Evolutionary conservation across 2,888 invertebrate species (phyloP).

Genomic region (Coremacera marginata): DNA sequence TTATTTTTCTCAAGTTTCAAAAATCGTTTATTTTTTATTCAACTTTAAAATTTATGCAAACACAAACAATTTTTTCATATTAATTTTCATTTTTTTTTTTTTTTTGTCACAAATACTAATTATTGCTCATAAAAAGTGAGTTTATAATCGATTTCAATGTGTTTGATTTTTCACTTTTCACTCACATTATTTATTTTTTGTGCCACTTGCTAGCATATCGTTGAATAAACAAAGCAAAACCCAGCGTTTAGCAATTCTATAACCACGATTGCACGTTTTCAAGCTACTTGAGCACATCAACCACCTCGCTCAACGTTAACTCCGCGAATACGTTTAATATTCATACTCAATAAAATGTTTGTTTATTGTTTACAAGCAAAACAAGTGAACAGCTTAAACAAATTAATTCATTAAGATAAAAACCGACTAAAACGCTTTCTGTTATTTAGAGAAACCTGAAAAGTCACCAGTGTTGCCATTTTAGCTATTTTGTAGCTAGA

Average conservation of each 20-base stretch:
- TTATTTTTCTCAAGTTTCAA: no score
- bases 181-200: no score
- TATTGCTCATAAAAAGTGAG: background rate
- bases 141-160: background rate
- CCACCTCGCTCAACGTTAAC: constrained; percentile 29
- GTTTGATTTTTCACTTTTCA: no score
- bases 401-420: background rate
- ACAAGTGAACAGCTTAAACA: constrained; percentile 14
- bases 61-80: no score
- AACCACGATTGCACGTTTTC: background rate
- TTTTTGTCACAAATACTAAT: no score
- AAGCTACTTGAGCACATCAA: background rate
- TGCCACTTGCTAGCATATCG: no score
- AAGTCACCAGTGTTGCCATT: background rate
- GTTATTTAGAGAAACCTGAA: background rate
- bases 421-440: background rate
- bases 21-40: no score
- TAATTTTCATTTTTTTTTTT: no score
- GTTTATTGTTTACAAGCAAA: constrained; percentile 40
- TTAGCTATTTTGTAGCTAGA: no score
- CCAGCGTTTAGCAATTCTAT: background rate
- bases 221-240: no score
- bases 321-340: constrained; percentile 19
- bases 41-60: no score
- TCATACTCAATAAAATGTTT: constrained; percentile 18